phyloP scores from a whole-genome alignment of 1,140 invertebrate genomes.

The silkworm (Bombyx mori) region ASM3026992v2 NC_085130.1:6600501-6601000 shows the following conservation, averaged over 20 bases:
- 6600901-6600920: conserved; percentile 13
- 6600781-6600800: conserved; percentile 6
- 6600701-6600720: conserved; percentile 7
- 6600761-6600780: conserved; percentile 5
- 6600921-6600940: conserved; percentile 10
- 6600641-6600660: background rate
- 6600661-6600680: conserved; percentile 1
- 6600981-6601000: conserved; percentile 10
- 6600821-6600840: background rate
- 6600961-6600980: conserved; percentile 11
- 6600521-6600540: conserved; percentile 16
- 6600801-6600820: background rate
- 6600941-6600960: conserved; percentile 4
- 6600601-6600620: conserved; percentile 8
- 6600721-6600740: conserved; percentile 6
- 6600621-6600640: conserved; percentile 13
- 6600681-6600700: conserved; percentile 11
- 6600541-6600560: conserved; percentile 14
- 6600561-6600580: conserved; percentile 10
- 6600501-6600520: conserved; percentile 13
- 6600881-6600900: conserved; percentile 12
- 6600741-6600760: background rate
- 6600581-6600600: conserved; percentile 13
- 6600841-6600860: background rate
- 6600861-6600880: conserved; percentile 1